Evolutionary conservation across 1,140 invertebrate genomes (phyloP).

Genomic region (Drosophila tropicalis): DNA sequence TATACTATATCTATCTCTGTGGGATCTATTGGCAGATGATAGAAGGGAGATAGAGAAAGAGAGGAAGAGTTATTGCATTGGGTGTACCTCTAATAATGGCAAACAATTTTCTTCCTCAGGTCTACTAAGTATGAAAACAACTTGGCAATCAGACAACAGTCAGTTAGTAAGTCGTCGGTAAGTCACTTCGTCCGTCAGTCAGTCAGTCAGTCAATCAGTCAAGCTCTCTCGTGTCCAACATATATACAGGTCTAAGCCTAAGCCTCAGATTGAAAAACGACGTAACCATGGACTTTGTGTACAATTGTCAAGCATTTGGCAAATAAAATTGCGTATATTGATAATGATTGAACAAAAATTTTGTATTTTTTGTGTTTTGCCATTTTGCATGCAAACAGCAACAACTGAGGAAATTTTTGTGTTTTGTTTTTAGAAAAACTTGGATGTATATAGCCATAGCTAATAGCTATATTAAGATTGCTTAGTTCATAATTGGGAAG

Average conservation of each 20-base stretch:
- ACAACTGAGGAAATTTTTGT: constrained; percentile 24
- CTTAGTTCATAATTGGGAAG: constrained; percentile 18
- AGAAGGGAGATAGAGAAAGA: not conserved
- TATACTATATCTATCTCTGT: constrained; percentile 12
- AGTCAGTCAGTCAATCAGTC: not conserved
- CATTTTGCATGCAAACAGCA: constrained; percentile 36
- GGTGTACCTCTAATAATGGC: constrained; percentile 49
- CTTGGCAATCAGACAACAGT: constrained; percentile 10
- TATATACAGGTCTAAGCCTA: not conserved
- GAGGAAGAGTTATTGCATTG: not conserved
- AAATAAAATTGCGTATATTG: constrained; percentile 72
- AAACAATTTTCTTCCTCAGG: constrained; percentile 52
- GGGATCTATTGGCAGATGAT: not conserved
- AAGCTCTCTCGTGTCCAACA: constrained; percentile 1
- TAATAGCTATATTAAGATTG: constrained; percentile 11
- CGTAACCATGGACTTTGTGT: constrained; percentile 62
- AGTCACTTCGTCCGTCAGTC: not conserved
- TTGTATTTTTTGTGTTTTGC: not conserved
- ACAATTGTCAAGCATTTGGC: constrained; percentile 59
- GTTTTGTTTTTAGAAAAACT: not conserved
- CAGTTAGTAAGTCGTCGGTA: too few relatives aligned
- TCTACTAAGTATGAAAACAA: constrained; percentile 50
- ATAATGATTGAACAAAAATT: constrained; percentile 43
- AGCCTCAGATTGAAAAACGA: constrained; percentile 19
- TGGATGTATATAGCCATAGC: not conserved